These are phyloP conservation scores for Ophion obscuratus DNA, from an alignment of 2,888 invertebrate species.

Conservation along the genomic window DNA sequence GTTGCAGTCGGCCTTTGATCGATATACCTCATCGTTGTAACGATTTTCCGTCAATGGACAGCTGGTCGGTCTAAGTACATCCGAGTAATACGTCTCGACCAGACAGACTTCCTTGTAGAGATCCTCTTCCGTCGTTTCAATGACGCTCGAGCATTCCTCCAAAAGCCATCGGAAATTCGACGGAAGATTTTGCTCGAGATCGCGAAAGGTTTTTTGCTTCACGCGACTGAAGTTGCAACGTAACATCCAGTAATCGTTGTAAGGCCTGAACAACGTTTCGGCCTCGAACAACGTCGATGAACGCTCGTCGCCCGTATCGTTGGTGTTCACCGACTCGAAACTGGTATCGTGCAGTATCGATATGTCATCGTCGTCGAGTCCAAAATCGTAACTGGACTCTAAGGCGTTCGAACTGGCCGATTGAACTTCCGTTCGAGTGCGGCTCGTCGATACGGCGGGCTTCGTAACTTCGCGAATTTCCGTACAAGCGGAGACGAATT, in stretches of 20 bases:
- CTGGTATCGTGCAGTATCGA: conserved; percentile 61
- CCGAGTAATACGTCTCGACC: conserved; percentile 77
- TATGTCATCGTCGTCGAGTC: conserved; percentile 55
- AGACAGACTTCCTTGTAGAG: conserved; percentile 81
- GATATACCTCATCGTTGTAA: conserved; percentile 50
- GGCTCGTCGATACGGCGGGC: not conserved
- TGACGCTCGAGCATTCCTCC: conserved; percentile 79
- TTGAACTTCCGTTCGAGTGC: not conserved
- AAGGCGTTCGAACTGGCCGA: conserved; percentile 7
- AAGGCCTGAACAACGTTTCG: conserved; percentile 75
- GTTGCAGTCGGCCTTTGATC: conserved; percentile 50
- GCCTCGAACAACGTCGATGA: conserved; percentile 17
- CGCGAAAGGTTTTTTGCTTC: conserved; percentile 75
- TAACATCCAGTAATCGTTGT: conserved; percentile 81
- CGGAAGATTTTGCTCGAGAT: conserved; percentile 79
- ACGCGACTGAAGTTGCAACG: conserved; percentile 78
- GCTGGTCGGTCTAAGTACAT: conserved; percentile 66
- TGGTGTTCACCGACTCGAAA: conserved; percentile 15
- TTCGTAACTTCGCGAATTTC: not conserved
- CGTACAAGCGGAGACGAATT: conserved; percentile 35
- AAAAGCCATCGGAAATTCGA: conserved; percentile 82
- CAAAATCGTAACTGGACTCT: conserved; percentile 36
- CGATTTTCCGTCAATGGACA: conserved; percentile 5
- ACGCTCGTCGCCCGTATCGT: conserved; percentile 6
- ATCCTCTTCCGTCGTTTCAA: conserved; percentile 79